Evolutionary conservation across 2,888 invertebrate species (phyloP), one percentile per base, ranked within the genome.

Genomic region (Thecocarcelia acutangulata): DNA sequence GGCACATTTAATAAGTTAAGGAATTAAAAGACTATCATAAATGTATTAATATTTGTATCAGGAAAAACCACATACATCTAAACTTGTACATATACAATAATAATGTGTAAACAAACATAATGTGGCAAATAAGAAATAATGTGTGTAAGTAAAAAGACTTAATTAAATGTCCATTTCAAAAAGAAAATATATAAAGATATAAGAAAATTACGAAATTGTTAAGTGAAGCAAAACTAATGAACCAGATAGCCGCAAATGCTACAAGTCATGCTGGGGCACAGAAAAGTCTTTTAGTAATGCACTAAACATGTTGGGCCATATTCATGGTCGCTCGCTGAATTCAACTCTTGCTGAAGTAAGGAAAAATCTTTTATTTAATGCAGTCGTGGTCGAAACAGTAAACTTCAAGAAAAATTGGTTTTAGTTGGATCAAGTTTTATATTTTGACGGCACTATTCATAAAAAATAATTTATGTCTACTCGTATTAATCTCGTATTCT

Each of bases 161-260:
- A 40, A 58, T 46, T 15, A 56, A 44, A n/a, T 64, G 46, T 24
- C 58, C 50, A 64, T 64, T 46, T 48, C 11, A 56, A 11, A 33
- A 64, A 56, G 46, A 5, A 17, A 17, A 19, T 59, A 24, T 5
- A 24, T 24, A 24, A 3, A 2, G 24, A 24, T 11, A 44, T 15
- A 69, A 69, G 73, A 73, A 74, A 77, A 82, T 70, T 64, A 74
- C 74, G n/a, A 74, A 82, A 82, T 77, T 77, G 81, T 82, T 77
- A 77, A 82, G 69, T 69, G 81, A 82, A 82, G 81, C 64, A 77
- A 74, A 66, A 74, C 73, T 82, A 77, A 77, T 74, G 46, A 52
- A 74, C 52, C 21, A 33, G 48, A 52, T 4, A 33, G 4, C 33
- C 15, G 42, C 13, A 42, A 6, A 12, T 24, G 24, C 24, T 24